Base-by-base conservation (phyloP, 2,888 invertebrate genomes). In the Drosophila anomalata region DNA sequence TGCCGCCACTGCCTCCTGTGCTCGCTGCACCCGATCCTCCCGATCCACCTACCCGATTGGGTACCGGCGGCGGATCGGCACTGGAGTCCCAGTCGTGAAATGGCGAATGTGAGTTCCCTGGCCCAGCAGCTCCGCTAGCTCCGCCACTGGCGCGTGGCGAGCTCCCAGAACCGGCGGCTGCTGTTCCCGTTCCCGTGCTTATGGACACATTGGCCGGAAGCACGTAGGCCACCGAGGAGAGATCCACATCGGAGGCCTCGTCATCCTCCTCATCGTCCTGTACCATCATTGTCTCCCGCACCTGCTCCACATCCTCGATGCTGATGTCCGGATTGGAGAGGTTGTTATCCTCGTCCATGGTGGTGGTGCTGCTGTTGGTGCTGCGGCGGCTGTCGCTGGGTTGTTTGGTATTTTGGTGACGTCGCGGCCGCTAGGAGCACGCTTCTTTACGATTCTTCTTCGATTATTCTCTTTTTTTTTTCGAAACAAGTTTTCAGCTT, bases 321-420 rank as follows among this genome's bases (percentile, higher is more conserved):
- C 84, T 87, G 73, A 80, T 78, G 72, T 89, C 84, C 53, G 79
- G 82, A 73, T 82, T 88, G 50, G 82, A 86, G 74, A 83, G 71
- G 79, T 90, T 90, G 70, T 90, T 89, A 85, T 90, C 90, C 75
- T 90, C 90, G 78, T 90, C 90, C 90, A 90, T 90, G 75, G 75
- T 80, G 73, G 69, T 72, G 58, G 39, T 48, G 61, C 67, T 52
- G 62, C 59, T 80, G 73, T 67, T 72, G 58, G 44, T 48, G 61
- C 67, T 52, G 62, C 59, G 47, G 62, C 57, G 51, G 46, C 60
- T 52, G 68, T 44, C n/a, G 20, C 50, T 63, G 46, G 42, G 62
- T 22, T 60, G 63, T 69, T 50, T 70, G 66, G 51, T 82, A 57
- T 72, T 76, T 83, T 77, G 82, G 72, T 80, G 87, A 83, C 83